These are phyloP conservation scores for Melieria crassipennis DNA, from an alignment of 2,888 invertebrate genomes.

Conservation along the genomic window DNA sequence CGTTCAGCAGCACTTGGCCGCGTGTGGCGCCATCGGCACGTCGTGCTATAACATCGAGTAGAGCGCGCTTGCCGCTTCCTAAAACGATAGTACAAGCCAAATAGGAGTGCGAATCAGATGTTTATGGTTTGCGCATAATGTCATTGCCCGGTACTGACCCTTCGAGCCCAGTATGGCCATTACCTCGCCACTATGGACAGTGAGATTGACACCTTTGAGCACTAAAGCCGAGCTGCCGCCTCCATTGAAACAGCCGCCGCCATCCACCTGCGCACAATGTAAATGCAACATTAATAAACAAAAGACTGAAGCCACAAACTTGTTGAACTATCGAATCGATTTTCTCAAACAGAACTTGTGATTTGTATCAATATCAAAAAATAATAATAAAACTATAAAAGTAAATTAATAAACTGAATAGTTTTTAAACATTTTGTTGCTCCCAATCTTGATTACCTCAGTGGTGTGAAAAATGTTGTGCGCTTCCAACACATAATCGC, in stretches of 20 bases:
- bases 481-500: slow-evolving; percentile 87
- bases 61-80: slow-evolving; percentile 90
- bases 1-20: slow-evolving; percentile 90
- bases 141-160: slow-evolving; percentile 68
- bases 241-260: slow-evolving; percentile 79
- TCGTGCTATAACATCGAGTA: slow-evolving; percentile 90
- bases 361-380: neutral
- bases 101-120: neutral
- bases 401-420: no score
- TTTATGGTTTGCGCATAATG: neutral
- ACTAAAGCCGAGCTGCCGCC: slow-evolving; percentile 86
- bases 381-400: neutral
- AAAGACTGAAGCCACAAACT: slow-evolving; percentile 42
- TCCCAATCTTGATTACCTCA: slow-evolving; percentile 70
- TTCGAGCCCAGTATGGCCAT: slow-evolving; percentile 93
- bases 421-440: neutral
- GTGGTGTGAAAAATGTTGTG: slow-evolving; percentile 90
- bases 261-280: slow-evolving; percentile 73
- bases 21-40: slow-evolving; percentile 83
- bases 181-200: slow-evolving; percentile 91
- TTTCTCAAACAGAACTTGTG: neutral
- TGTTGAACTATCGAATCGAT: neutral
- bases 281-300: neutral
- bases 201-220: slow-evolving; percentile 90
- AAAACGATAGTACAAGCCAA: neutral